Evolutionary conservation across 2,888 invertebrate genomes (phyloP).

Genomic region (Cephonodes hylas): DNA sequence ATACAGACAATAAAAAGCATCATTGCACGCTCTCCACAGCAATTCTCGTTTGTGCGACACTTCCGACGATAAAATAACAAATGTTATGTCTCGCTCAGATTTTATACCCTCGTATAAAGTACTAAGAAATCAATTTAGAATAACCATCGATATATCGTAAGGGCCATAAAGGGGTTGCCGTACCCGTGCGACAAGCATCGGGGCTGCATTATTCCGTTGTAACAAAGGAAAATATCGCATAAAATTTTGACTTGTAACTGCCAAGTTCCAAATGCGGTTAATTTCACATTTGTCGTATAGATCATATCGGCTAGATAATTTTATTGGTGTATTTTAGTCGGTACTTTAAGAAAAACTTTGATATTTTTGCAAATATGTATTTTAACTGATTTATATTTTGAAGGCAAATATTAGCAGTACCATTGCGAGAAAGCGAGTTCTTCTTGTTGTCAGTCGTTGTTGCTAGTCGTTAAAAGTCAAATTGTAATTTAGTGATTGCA

Average conservation of each 20-base stretch:
- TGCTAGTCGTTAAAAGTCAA: too few species aligned
- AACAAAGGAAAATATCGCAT: constrained; percentile 1
- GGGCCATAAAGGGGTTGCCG: not conserved
- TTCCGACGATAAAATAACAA: not conserved
- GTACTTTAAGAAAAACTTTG: too few species aligned
- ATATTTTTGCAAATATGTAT: too few species aligned
- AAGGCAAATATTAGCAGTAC: too few species aligned
- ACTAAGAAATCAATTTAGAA: constrained; percentile 7
- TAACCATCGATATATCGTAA: not conserved
- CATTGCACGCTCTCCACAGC: not conserved
- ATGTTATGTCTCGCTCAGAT: not conserved
- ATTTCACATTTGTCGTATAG: not conserved
- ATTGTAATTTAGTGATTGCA: too few species aligned
- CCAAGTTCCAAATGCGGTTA: not conserved
- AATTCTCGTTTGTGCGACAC: not conserved
- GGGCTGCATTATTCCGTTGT: not conserved
- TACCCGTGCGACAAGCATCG: not conserved
- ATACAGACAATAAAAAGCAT: not conserved
- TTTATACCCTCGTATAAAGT: not conserved
- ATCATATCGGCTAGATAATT: too few species aligned
- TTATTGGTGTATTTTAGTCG: too few species aligned
- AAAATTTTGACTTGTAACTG: not conserved
- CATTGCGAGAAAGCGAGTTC: too few species aligned
- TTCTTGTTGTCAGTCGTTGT: too few species aligned
- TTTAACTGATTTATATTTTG: too few species aligned